phyloP scores from a whole-genome alignment of 2,888 invertebrate species.

The Hermodice carunculata region DNA sequence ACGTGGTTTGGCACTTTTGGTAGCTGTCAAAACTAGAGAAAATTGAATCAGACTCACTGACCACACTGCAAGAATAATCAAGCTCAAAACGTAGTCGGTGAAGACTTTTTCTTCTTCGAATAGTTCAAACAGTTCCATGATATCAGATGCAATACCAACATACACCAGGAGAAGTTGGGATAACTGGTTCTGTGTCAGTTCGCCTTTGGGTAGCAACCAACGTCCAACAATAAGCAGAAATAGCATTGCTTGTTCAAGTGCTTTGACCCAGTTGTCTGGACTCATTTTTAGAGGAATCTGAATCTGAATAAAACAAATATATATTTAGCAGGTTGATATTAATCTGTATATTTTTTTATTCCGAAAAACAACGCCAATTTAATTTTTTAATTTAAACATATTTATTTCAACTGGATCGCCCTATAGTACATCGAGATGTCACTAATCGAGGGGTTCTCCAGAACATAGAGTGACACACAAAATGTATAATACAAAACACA shows the following conservation, averaged over 20 bases:
- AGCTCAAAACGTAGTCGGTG: conserved; percentile 50
- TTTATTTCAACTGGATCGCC: no score
- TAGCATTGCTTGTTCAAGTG: conserved; percentile 81
- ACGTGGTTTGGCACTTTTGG: conserved; percentile 70
- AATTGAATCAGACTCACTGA: conserved; percentile 94
- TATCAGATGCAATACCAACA: conserved; percentile 66
- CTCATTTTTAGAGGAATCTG: conserved; percentile 71
- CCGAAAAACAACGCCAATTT: no score
- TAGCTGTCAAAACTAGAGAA: conserved; percentile 92
- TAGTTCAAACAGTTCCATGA: conserved; percentile 58
- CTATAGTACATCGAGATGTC: no score
- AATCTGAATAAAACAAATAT: no score
- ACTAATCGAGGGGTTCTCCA: no score
- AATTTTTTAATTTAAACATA: no score
- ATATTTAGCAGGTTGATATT: no score
- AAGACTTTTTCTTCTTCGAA: conserved; percentile 53
- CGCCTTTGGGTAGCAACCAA: conserved; percentile 61
- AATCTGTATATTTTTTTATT: no score
- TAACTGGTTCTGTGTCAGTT: conserved; percentile 66
- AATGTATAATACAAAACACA: no score
- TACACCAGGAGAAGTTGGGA: conserved; percentile 70
- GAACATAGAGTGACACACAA: no score
- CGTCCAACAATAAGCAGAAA: conserved; percentile 56
- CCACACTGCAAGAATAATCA: conserved; percentile 91
- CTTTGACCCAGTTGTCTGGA: conserved; percentile 86